Conservation (phyloP, 2,888 invertebrate species). For the Noctuana brunneofusca region DNA sequence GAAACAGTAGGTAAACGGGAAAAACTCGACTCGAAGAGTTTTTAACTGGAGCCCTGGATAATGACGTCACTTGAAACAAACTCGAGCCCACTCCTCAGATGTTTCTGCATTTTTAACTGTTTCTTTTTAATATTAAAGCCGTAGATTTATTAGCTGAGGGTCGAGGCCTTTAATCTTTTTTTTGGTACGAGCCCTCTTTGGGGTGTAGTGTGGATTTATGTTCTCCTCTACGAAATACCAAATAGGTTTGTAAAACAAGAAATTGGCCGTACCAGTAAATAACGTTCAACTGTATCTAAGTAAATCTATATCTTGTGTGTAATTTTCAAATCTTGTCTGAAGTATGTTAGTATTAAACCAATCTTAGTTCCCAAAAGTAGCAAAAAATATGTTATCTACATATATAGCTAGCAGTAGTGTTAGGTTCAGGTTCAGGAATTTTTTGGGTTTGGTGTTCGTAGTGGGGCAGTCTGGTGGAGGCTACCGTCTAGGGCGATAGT, state of each 20-base stretch:
- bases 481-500: no score
- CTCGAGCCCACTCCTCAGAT: conserved; percentile 44
- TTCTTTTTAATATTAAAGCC: conserved; percentile 26
- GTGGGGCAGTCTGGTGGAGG: no score
- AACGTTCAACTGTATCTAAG: not conserved
- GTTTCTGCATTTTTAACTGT: conserved; percentile 31
- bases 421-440: no score
- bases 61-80: conserved; percentile 59
- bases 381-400: no score
- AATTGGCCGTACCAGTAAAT: not conserved
- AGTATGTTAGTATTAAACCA: no score
- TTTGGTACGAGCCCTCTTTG: not conserved
- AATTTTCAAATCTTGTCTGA: no score
- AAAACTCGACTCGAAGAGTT: conserved; percentile 42
- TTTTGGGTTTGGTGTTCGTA: no score
- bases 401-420: no score
- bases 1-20: conserved; percentile 29
- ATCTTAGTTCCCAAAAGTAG: no score
- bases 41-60: conserved; percentile 56
- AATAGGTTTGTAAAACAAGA: conserved; percentile 11
- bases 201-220: conserved; percentile 15
- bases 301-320: no score
- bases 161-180: conserved; percentile 23
- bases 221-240: conserved; percentile 17
- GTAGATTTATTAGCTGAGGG: conserved; percentile 26